Percentiles rank a stretch among this genome's conserved stretches.
phyloP scores from a whole-genome alignment of 2,888 invertebrate species.

The Atethmia centrago region DNA sequence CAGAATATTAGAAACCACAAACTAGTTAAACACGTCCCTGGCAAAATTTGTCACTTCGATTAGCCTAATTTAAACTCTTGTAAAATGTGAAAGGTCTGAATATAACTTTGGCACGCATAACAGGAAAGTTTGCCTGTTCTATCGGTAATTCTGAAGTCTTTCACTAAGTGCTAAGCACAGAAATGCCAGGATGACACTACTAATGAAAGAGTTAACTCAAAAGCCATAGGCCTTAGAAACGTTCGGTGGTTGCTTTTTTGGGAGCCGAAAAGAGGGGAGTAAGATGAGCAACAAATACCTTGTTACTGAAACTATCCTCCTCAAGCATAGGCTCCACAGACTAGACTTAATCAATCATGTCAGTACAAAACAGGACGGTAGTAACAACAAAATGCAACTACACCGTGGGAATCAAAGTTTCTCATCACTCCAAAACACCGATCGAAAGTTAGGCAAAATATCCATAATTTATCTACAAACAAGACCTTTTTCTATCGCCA shows the following conservation, averaged over 20 bases:
- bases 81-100: neutral
- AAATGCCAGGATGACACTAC: neutral
- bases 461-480: constrained; percentile 68
- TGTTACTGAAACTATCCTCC: constrained; percentile 6
- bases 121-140: neutral
- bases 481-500: constrained; percentile 11
- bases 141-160: neutral
- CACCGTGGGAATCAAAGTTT: constrained; percentile 69
- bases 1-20: neutral
- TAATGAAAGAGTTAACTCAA: neutral
- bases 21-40: neutral
- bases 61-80: no score
- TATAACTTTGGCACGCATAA: neutral
- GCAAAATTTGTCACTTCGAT: neutral
- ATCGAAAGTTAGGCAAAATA: constrained; percentile 70
- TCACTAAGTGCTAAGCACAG: neutral
- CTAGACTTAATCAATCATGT: constrained; percentile 55
- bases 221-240: neutral
- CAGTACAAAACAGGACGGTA: constrained; percentile 49
- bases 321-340: constrained; percentile 23
- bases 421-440: constrained; percentile 63
- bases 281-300: constrained; percentile 10
- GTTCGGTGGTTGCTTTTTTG: neutral
- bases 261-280: neutral
- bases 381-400: constrained; percentile 58